Base-by-base conservation (phyloP, 2,797 vertebrate species). In the Periparus ater region DNA sequence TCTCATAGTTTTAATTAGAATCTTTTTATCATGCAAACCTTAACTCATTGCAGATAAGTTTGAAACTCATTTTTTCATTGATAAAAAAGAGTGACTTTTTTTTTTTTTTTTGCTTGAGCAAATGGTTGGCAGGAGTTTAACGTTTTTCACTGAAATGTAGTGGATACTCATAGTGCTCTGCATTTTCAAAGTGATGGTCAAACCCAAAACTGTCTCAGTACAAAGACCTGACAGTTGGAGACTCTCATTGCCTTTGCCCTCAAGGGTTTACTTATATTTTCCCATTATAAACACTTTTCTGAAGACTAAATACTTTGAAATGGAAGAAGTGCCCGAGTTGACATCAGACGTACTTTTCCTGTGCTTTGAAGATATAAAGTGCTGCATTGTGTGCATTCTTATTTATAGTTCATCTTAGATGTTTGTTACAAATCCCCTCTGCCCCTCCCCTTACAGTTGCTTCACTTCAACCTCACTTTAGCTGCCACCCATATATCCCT, bases 321-420 rank as follows among this genome's bases (percentile, higher is more conserved):
- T 72, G 11, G 72, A 89, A 80, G 36, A 47, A 88, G 90, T 78
- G 25, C 18, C 40, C 66, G 42, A 81, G 36, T 91, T 89, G 76
- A 81, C 30, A 77, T 47, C 17, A 90, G 74, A 71, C 2, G 1
- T 86, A 63, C 2, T 95, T 85, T 75, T 95, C 79, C 55, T 60
- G 71, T 57, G 7, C 94, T 95, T 95, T 96, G 83, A 96, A 96
- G 91, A 86, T 53, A 62, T 21, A 19, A 81, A 91, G 38, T 38
- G 11, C 23, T 78, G 40, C 36, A n/a, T 34, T 75, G n/a, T 58
- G 47, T 51, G 21, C 45, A 58, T 90, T 93, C 48, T 82, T 93
- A 84, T 86, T 95, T 95, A 72, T 47, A 81, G 83, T 67, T 95
- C 80, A 42, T 91, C 74, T 90, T 55, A 55, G 29, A 72, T 91